phyloP scores from a whole-genome alignment of 2,888 invertebrate genomes.

The Acrobasis consociella region DNA sequence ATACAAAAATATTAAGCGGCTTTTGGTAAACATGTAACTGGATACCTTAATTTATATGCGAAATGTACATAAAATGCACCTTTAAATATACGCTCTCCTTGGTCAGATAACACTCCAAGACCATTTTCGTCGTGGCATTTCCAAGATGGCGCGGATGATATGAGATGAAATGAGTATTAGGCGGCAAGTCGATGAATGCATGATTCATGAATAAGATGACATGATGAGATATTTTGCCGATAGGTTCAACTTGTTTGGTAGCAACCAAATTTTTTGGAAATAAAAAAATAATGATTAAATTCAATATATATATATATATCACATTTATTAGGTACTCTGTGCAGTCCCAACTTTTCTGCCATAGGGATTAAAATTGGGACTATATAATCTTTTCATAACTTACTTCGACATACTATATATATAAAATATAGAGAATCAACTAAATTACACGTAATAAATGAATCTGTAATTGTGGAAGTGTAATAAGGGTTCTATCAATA shows the following conservation, averaged over 20 bases:
- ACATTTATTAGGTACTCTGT: too few species aligned
- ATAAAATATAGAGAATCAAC: too few species aligned
- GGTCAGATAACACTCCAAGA: conserved; percentile 74
- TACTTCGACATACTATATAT: too few species aligned
- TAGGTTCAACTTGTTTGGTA: background rate
- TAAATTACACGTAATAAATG: too few species aligned
- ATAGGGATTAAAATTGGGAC: too few species aligned
- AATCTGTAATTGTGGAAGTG: too few species aligned
- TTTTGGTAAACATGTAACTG: conserved; percentile 65
- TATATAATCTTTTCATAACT: too few species aligned
- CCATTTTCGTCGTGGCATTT: conserved; percentile 43
- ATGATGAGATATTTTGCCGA: background rate
- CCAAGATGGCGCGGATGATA: conserved; percentile 30
- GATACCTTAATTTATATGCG: conserved; percentile 59
- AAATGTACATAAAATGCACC: conserved; percentile 68
- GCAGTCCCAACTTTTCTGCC: too few species aligned
- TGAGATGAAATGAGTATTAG: conserved; percentile 1
- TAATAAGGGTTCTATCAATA: too few species aligned
- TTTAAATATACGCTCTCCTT: conserved; percentile 54
- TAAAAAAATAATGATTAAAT: too few species aligned
- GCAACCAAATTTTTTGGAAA: too few species aligned
- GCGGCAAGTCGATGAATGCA: conserved; percentile 10
- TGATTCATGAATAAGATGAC: background rate
- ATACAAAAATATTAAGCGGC: conserved; percentile 83
- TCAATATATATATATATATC: too few species aligned